Conservation (phyloP, 2,797 vertebrate species). For the Sparidentex hasta region DNA sequence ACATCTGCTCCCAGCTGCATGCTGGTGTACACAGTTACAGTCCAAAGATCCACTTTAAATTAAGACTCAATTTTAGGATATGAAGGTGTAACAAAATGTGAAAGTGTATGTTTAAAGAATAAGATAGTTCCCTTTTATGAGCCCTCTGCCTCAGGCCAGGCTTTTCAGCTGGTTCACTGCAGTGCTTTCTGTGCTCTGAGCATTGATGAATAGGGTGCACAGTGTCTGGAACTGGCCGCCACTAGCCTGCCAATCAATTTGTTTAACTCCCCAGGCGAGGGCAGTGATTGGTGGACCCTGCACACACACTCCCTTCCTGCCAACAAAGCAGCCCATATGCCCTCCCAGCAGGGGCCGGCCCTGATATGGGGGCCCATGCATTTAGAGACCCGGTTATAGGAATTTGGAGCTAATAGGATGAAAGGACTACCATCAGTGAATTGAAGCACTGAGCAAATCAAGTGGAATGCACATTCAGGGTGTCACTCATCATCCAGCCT, state of each 20-base stretch:
- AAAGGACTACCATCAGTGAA: slow-evolving; percentile 81
- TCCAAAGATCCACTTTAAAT: background rate
- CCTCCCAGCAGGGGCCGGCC: slow-evolving; percentile 80
- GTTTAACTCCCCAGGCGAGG: slow-evolving; percentile 86
- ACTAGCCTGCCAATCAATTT: slow-evolving; percentile 87
- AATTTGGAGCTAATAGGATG: slow-evolving; percentile 83
- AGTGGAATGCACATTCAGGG: slow-evolving; percentile 77
- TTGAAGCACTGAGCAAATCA: slow-evolving; percentile 77
- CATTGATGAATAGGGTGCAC: slow-evolving; percentile 69
- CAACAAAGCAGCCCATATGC: slow-evolving; percentile 87
- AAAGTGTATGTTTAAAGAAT: slow-evolving; percentile 43
- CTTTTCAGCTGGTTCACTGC: slow-evolving; percentile 58
- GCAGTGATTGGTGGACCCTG: slow-evolving; percentile 82
- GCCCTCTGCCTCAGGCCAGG: slow-evolving; percentile 15
- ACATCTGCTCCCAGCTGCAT: background rate
- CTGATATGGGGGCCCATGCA: slow-evolving; percentile 78
- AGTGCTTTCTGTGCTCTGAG: slow-evolving; percentile 53
- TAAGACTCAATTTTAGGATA: background rate
- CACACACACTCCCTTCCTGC: slow-evolving; percentile 77
- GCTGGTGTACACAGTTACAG: background rate
- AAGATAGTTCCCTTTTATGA: slow-evolving; percentile 26
- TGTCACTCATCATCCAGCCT: slow-evolving; percentile 66
- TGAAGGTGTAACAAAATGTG: slow-evolving; percentile 32
- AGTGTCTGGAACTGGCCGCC: slow-evolving; percentile 74
- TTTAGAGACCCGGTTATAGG: slow-evolving; percentile 82